Evolutionary conservation across 2,888 invertebrate species (phyloP).

Genomic region (Zhengitettix transpicula): DNA sequence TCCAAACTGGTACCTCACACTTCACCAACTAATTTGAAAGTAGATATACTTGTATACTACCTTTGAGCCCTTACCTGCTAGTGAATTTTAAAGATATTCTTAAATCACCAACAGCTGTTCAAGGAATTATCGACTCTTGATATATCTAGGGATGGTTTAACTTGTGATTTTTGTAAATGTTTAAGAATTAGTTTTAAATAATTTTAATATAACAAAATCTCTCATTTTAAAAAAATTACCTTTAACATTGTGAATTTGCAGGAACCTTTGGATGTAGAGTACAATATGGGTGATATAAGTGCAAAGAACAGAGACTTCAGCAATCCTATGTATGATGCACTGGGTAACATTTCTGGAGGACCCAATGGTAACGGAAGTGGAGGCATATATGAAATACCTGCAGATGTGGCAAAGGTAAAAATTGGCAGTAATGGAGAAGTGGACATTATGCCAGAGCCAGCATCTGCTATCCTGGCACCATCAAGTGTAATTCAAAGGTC

Average conservation of each 20-base stretch:
- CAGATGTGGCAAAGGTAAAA: constrained; percentile 50
- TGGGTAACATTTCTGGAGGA: constrained; percentile 20
- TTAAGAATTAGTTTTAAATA: too few species aligned
- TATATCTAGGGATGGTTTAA: too few species aligned
- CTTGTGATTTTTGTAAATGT: too few species aligned
- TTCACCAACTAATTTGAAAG: too few species aligned
- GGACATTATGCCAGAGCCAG: constrained; percentile 26
- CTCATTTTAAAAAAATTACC: too few species aligned
- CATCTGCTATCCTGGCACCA: constrained; percentile 63
- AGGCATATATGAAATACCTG: constrained; percentile 69
- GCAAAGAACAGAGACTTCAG: constrained; percentile 83
- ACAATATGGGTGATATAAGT: constrained; percentile 58
- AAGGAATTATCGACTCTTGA: too few species aligned
- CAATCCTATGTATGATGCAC: constrained; percentile 94
- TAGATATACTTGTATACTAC: too few species aligned
- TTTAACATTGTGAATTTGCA: neutral
- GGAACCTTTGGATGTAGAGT: constrained; percentile 56
- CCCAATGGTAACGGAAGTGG: constrained; percentile 2
- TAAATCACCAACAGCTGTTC: too few species aligned
- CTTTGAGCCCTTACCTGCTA: too few species aligned
- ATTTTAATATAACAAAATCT: too few species aligned
- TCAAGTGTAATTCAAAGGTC: constrained; percentile 64
- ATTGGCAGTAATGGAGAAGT: constrained; percentile 10
- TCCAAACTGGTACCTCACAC: too few species aligned
- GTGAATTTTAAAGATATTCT: too few species aligned